These are phyloP conservation scores for Auanema freiburgensis DNA, from an alignment of 2,888 invertebrate genomes.

Conservation along the genomic window DNA sequence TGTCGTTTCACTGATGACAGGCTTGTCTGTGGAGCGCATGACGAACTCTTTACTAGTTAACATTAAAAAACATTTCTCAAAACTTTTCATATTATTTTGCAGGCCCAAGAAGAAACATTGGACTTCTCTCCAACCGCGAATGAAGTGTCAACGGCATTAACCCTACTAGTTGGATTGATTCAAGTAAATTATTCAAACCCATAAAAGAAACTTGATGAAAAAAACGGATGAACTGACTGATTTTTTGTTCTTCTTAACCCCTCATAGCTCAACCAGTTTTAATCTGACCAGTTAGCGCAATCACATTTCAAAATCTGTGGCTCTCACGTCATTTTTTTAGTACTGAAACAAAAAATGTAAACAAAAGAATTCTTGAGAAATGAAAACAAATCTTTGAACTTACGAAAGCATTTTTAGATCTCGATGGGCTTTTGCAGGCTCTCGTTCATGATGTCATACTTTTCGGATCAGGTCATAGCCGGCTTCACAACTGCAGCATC, in stretches of 20 bases:
- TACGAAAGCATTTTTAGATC: slow-evolving; percentile 69
- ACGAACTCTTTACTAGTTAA: slow-evolving; percentile 6
- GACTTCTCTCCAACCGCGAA: slow-evolving; percentile 66
- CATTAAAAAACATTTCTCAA: slow-evolving; percentile 5
- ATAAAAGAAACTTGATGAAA: not conserved
- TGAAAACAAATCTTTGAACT: too few relatives aligned
- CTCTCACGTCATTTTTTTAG: not conserved
- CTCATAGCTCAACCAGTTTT: too few relatives aligned
- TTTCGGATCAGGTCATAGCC: slow-evolving; percentile 66
- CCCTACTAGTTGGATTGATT: slow-evolving; percentile 77
- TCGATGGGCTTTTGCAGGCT: slow-evolving; percentile 76
- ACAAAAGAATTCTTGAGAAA: not conserved
- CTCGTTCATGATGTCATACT: slow-evolving; percentile 64
- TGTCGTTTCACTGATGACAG: slow-evolving; percentile 81
- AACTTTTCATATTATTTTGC: too few relatives aligned
- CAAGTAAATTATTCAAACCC: slow-evolving; percentile 70
- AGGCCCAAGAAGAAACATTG: not conserved
- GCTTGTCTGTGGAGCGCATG: slow-evolving; percentile 40
- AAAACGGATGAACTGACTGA: not conserved
- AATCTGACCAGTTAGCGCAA: too few relatives aligned
- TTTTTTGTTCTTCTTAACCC: too few relatives aligned
- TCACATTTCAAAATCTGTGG: not conserved
- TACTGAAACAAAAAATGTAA: not conserved
- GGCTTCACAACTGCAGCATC: slow-evolving; percentile 70
- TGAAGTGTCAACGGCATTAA: slow-evolving; percentile 78